Evolutionary conservation across 1,140 invertebrate genomes (phyloP), one percentile per base, ranked within the genome.

Genomic region (Cydia splendana): DNA sequence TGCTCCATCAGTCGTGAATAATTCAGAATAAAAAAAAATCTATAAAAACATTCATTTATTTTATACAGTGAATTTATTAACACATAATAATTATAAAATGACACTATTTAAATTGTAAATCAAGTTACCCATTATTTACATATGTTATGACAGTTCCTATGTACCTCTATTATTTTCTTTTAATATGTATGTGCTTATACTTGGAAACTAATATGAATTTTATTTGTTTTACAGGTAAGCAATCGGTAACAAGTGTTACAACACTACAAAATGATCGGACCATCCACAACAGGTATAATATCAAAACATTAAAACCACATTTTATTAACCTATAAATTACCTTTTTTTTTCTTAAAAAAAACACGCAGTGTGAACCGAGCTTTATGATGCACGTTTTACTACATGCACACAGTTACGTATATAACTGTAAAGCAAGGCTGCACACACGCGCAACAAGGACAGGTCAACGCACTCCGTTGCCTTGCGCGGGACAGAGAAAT

Each of bases 381-480:
- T 84, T 93, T 88, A 91, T 79, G 88, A 91, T 91, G 88, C 90
- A 93, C 88, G 82, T 79, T 79, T 71, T 76, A 86, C 85, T 79
- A 90, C 88, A 87, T 85, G 85, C 80, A 88, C 83, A 86, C 78
- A 76, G 30, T 34, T 75, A 78, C 84, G 84, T 89, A 90, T 91
- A 91, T 91, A 91, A 92, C 90, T 88, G 90, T 92, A 91, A 85
- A 90, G 88, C 91, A 92, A 93, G 91, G 90, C 88, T 92, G 87
- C 90, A 93, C 90, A 93, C 91, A 85, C 81, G 78, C 78, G 77
- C 82, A 93, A 88, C 91, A 93, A 93, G 91, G 91, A 93, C 91
- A 93, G 91, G 91, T 93, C 91, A 91, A 91, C 84, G 90, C 87
- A 89, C 91, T 93, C 85, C 69, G 87, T 93, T 92, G 89, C 91